phyloP scores from a whole-genome alignment of 1,140 invertebrate genomes.

The Caenorhabditis briggsae region DNA sequence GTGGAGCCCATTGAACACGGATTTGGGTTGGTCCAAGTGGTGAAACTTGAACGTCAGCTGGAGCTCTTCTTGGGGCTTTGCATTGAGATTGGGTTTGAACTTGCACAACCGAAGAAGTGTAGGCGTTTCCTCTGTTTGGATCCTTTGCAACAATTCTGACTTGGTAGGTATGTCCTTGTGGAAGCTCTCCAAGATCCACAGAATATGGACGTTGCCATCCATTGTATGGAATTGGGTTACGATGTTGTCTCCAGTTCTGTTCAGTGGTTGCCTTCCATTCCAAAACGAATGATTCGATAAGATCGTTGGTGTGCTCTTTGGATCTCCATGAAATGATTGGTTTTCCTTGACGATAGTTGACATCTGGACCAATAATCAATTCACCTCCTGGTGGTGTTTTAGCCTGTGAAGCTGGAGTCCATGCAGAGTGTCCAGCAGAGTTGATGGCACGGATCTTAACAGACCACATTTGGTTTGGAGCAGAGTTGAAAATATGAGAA shows the following conservation, averaged over 20 bases:
- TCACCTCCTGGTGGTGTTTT: slow-evolving; percentile 71
- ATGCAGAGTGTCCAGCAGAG: slow-evolving; percentile 73
- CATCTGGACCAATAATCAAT: slow-evolving; percentile 73
- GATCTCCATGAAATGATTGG: slow-evolving; percentile 67
- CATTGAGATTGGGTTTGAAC: slow-evolving; percentile 68
- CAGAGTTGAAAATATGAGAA: slow-evolving; percentile 73
- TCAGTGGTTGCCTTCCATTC: slow-evolving; percentile 73
- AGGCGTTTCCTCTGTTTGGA: slow-evolving; percentile 71
- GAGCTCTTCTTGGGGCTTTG: slow-evolving; percentile 70
- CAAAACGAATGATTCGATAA: slow-evolving; percentile 71
- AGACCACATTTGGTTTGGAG: slow-evolving; percentile 73
- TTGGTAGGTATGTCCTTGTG: slow-evolving; percentile 73
- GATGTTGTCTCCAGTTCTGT: slow-evolving; percentile 70
- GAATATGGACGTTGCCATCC: slow-evolving; percentile 77
- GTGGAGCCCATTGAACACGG: slow-evolving; percentile 73
- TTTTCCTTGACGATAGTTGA: slow-evolving; percentile 65
- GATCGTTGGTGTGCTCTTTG: slow-evolving; percentile 67
- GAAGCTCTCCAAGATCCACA: slow-evolving; percentile 73
- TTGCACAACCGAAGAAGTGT: slow-evolving; percentile 71
- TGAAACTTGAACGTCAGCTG: slow-evolving; percentile 72
- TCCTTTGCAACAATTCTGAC: slow-evolving; percentile 76
- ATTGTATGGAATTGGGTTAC: slow-evolving; percentile 69
- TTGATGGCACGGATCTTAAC: slow-evolving; percentile 72
- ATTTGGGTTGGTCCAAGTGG: slow-evolving; percentile 77
- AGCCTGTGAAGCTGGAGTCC: slow-evolving; percentile 72